A percentile compares a stretch with the other conserved stretches of the same genome.
These are phyloP conservation scores for Festucalex cinctus DNA, from an alignment of 2,113 vertebrate species.

Conservation along the genomic window DNA sequence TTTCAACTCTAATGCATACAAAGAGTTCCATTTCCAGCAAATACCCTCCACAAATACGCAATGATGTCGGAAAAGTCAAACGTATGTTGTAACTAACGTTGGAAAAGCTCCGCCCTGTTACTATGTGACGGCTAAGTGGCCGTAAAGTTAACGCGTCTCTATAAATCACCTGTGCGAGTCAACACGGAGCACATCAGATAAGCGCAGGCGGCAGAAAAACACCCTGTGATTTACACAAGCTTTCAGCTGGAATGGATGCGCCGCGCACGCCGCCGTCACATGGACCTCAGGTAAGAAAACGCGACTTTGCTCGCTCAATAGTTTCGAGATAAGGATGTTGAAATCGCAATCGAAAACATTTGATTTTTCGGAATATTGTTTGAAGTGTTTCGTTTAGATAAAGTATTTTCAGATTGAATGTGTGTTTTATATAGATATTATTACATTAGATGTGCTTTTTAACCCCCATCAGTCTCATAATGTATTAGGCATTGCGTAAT, in stretches of 20 bases:
- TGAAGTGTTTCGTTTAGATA: not conserved
- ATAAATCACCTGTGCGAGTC: conserved; percentile 51
- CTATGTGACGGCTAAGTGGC: conserved; percentile 55
- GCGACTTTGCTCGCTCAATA: too few relatives aligned
- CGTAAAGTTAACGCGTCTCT: conserved; percentile 26
- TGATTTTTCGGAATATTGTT: too few relatives aligned
- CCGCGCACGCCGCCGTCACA: conserved; percentile 11
- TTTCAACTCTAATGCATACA: not conserved
- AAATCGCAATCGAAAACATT: too few relatives aligned
- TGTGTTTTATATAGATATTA: not conserved
- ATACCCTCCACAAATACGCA: not conserved
- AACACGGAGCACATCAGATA: conserved; percentile 59
- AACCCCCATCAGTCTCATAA: not conserved
- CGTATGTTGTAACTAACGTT: not conserved
- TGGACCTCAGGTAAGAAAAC: conserved; percentile 57
- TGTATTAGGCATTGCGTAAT: too few relatives aligned
- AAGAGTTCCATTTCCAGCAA: not conserved
- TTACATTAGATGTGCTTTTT: not conserved
- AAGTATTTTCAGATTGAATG: not conserved
- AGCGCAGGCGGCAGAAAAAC: conserved; percentile 16
- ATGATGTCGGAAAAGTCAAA: not conserved
- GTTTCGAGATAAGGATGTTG: too few relatives aligned
- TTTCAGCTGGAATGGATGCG: conserved; percentile 37
- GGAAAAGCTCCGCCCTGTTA: conserved; percentile 43
- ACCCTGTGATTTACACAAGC: conserved; percentile 59